Conservation (phyloP, 2,797 vertebrate species). For the Pristis pectinata region DNA sequence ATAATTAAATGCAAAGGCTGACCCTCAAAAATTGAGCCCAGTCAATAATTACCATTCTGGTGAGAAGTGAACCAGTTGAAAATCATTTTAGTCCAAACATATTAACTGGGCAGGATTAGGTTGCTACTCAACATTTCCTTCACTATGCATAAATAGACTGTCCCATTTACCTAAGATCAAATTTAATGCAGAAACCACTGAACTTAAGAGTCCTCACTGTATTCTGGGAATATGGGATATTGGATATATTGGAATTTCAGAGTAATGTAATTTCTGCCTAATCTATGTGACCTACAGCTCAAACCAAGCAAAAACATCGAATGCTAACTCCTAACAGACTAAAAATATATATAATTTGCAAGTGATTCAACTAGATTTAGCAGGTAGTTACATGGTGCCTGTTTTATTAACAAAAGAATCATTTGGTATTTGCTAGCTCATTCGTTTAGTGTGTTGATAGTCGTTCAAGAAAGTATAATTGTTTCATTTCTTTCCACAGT, state of each 20-base stretch:
- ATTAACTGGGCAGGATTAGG: not conserved
- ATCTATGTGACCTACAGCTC: not conserved
- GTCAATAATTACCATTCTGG: not conserved
- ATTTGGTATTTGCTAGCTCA: not conserved
- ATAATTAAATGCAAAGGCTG: not conserved
- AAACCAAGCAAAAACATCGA: not conserved
- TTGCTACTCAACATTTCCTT: not conserved
- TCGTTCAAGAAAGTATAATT: constrained; percentile 16
- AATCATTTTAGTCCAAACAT: not conserved
- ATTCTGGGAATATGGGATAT: too few species aligned
- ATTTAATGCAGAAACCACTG: not conserved
- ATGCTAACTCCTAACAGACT: not conserved
- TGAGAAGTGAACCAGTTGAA: not conserved
- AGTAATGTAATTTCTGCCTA: not conserved
- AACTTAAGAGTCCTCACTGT: not conserved
- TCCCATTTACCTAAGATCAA: not conserved
- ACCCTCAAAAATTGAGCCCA: not conserved
- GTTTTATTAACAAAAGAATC: not conserved
- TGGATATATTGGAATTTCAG: not conserved
- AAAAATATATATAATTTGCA: not conserved
- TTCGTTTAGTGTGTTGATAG: not conserved
- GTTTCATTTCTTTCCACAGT: not conserved
- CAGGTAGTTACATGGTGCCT: not conserved
- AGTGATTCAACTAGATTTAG: not conserved
- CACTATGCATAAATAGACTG: too few species aligned